Conservation (phyloP, 1,140 invertebrate species). For the Drosophila eugracilis region DNA sequence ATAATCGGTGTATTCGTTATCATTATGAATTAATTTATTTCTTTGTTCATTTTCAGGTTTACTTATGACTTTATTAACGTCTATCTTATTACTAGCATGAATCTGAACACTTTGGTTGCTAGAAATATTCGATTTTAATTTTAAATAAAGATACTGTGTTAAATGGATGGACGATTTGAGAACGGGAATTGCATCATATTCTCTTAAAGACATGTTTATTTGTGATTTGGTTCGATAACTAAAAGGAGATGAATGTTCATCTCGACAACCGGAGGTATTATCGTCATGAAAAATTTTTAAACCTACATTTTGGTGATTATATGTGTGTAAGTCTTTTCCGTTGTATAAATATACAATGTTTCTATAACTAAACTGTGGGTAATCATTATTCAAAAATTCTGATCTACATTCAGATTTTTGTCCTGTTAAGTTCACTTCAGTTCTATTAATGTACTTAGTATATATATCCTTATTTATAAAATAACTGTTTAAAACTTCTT, state of each 20-base stretch:
- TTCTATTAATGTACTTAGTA: slow-evolving; percentile 43
- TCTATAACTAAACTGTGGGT: neutral
- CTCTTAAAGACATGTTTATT: slow-evolving; percentile 58
- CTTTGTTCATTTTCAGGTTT: no score
- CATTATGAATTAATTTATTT: neutral
- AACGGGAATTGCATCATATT: neutral
- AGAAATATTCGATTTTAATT: neutral
- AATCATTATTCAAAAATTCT: slow-evolving; percentile 1
- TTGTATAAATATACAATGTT: slow-evolving; percentile 48
- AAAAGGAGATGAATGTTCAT: slow-evolving; percentile 79
- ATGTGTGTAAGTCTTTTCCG: slow-evolving; percentile 49
- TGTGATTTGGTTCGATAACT: slow-evolving; percentile 74
- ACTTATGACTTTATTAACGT: no score
- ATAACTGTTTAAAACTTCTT: slow-evolving; percentile 58
- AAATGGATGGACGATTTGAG: neutral
- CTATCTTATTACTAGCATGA: neutral
- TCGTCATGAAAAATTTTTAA: slow-evolving; percentile 72
- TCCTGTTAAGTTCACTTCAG: neutral
- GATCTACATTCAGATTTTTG: slow-evolving; percentile 1
- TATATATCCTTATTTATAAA: slow-evolving; percentile 68
- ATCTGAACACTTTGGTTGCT: neutral
- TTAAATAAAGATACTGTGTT: slow-evolving; percentile 1
- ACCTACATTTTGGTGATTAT: slow-evolving; percentile 53
- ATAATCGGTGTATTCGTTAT: slow-evolving; percentile 1
- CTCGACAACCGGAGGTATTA: slow-evolving; percentile 48